phyloP scores from a whole-genome alignment of 23 tunicate species.

The Corella eumyota region DNA sequence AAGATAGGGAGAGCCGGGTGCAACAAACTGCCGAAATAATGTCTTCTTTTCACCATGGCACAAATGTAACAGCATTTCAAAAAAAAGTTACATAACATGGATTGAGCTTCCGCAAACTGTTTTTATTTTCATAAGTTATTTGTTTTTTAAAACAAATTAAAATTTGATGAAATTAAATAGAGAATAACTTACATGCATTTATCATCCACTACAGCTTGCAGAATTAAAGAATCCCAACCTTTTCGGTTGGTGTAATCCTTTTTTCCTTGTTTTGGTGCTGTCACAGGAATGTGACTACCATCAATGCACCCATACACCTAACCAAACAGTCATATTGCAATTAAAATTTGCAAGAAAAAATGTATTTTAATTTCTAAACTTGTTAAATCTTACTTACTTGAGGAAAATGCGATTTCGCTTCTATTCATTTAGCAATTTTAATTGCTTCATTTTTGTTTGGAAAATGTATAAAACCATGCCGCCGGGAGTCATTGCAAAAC shows the following conservation, averaged over 20 bases:
- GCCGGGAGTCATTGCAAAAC: too few relatives aligned
- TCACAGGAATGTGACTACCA: slow-evolving; percentile 25
- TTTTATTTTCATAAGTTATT: too few relatives aligned
- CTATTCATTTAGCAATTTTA: slow-evolving; percentile 10
- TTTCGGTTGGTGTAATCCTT: slow-evolving; percentile 15
- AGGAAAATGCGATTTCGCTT: slow-evolving; percentile 1
- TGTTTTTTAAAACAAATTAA: too few relatives aligned
- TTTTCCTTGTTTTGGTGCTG: slow-evolving; percentile 15
- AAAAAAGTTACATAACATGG: too few relatives aligned
- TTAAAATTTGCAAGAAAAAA: too few relatives aligned
- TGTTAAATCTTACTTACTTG: slow-evolving; percentile 7
- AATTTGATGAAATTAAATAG: too few relatives aligned
- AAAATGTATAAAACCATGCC: slow-evolving; percentile 3
- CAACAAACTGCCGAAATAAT: too few relatives aligned
- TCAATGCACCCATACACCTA: slow-evolving; percentile 18
- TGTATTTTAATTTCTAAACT: too few relatives aligned
- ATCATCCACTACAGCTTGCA: slow-evolving; percentile 29
- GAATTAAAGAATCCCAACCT: slow-evolving; percentile 15
- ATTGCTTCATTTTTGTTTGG: slow-evolving; percentile 10
- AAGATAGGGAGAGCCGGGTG: too few relatives aligned
- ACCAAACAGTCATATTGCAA: neutral
- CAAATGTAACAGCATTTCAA: too few relatives aligned
- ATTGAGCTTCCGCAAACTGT: too few relatives aligned
- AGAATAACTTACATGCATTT: slow-evolving; percentile 12
- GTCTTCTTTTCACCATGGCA: too few relatives aligned